Conservation (phyloP, 2,888 invertebrate species). For the Mystacides longicornis region DNA sequence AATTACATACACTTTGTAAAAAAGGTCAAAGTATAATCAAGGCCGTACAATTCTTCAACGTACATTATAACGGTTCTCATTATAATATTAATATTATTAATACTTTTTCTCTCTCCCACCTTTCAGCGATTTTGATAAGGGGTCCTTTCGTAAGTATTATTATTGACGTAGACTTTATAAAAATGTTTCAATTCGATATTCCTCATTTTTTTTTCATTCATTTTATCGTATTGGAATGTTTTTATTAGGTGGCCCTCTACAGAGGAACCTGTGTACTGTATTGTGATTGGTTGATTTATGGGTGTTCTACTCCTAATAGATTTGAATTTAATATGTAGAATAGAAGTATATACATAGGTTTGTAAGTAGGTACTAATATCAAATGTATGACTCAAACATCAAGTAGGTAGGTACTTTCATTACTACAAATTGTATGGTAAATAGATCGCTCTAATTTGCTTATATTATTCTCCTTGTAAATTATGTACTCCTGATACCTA, state of each 20-base stretch:
- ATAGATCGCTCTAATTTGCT: no score
- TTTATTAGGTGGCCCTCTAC: background rate
- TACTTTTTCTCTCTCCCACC: background rate
- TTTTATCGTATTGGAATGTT: background rate
- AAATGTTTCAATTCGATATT: background rate
- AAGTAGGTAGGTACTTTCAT: no score
- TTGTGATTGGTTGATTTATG: background rate
- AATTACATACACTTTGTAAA: background rate
- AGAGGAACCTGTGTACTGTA: background rate
- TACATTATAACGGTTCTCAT: background rate
- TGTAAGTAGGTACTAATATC: background rate
- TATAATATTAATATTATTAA: background rate
- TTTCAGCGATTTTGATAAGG: background rate
- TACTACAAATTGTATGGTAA: no score
- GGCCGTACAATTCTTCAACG: background rate
- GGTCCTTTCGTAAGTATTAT: no score
- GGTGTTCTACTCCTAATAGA: background rate
- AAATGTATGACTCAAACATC: background rate
- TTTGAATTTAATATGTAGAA: background rate
- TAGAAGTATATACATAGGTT: background rate
- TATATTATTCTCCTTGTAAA: no score
- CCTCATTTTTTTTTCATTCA: background rate
- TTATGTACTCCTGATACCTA: no score
- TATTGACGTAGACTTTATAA: background rate
- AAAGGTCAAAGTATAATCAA: conserved; percentile 1